Percentiles rank a stretch among this genome's conserved stretches.
These are phyloP conservation scores for Delichon dasypus DNA, from an alignment of 2,797 vertebrate species.

Conservation along the genomic window DNA sequence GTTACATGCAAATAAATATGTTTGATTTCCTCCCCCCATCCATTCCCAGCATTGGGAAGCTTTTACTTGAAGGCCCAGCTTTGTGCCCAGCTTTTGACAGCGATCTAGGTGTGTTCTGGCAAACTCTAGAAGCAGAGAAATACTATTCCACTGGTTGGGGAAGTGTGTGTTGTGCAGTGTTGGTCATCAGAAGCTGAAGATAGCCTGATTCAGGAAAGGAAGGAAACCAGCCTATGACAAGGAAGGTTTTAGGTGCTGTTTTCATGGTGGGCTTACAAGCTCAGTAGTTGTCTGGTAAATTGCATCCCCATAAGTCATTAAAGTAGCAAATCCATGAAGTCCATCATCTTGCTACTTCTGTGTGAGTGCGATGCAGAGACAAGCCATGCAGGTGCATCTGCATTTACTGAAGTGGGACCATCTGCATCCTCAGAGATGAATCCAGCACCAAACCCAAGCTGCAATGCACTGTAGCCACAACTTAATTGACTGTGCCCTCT, in stretches of 20 bases:
- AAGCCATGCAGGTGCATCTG: background rate
- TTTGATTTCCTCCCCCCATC: background rate
- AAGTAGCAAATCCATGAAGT: background rate
- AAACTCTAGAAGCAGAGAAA: background rate
- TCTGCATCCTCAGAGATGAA: background rate
- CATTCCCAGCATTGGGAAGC: background rate
- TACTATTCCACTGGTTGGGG: background rate
- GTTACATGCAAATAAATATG: background rate
- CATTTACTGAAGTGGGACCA: background rate
- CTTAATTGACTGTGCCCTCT: background rate
- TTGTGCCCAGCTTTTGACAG: background rate
- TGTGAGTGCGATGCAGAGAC: background rate
- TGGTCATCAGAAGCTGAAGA: background rate
- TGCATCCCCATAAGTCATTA: background rate
- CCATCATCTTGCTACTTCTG: background rate
- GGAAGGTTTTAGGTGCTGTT: background rate
- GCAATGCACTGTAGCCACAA: accelerated
- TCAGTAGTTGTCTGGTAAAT: background rate
- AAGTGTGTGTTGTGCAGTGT: background rate
- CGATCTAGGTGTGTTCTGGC: background rate
- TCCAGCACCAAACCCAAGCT: background rate
- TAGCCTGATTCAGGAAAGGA: background rate
- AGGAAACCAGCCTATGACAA: background rate
- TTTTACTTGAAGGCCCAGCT: background rate
- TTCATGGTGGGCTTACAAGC: background rate